Base-by-base conservation (phyloP, 1,140 invertebrate genomes). In the Trypoxylus dichotomus region DNA sequence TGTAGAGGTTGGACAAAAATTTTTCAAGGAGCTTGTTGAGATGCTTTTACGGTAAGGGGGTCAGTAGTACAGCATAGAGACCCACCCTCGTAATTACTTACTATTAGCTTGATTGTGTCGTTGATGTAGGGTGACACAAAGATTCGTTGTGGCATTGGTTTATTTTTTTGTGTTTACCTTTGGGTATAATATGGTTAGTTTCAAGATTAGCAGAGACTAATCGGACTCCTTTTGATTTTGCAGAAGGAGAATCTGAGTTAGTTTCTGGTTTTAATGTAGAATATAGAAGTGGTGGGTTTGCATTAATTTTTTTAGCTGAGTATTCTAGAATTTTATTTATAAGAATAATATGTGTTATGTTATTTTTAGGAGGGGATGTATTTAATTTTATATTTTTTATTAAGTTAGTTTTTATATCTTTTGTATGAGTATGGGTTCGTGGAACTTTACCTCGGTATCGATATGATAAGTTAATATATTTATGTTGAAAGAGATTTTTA, bases 181-280 rank as follows among this genome's bases (percentile, higher is more conserved):
- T 90, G 84, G 83, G 81, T 79, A 86, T 91, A 80, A 85, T 89
- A 82, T 90, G 89, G 82, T 87, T 91, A 81, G 84, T 87, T 81
- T 90, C 89, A 80, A 87, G 86, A 80, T 88, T 93, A 85, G 91
- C 91, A 74, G 92, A 94, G 86, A 91, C 90, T 82, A 93, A 93
- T 90, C 92, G 92, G 0, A 90, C 90, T 83, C 92, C 91, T 78
- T 93, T 93, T 92, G 92, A 94, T 92, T 93, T 94, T 89, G 88
- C 91, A 82, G 92, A 94, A 82, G 91, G 0, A 3, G 92, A 94
- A 84, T 92, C 90, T 63, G 92, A 94, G 84, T 89, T 94, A 88
- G 91, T 94, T 82, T 94, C 91, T 41, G 92, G 92, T 10, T 94
- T 92, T 92, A 93, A 94, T 90, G 86, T 91, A 84, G 92, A 94